A percentile compares a stretch with the other conserved stretches of the same genome.
These are phyloP conservation scores for Philaethria dido DNA, from an alignment of 2,888 invertebrate genomes.

Conservation along the genomic window DNA sequence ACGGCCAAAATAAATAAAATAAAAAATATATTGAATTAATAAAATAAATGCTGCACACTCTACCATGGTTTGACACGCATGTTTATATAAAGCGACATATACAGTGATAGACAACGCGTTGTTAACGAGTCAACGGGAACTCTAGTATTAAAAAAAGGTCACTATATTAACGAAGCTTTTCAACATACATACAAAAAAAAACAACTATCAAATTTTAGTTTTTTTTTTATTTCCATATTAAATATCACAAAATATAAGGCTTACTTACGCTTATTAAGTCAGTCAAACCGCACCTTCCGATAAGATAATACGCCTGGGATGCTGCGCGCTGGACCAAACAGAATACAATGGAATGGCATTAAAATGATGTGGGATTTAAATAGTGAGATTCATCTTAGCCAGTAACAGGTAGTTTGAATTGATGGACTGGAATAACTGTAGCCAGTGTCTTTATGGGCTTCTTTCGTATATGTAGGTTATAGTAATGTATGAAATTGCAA, in stretches of 20 bases:
- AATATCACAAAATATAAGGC: conserved; percentile 9
- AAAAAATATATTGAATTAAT: no score
- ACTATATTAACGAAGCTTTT: no score
- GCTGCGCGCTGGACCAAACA: conserved; percentile 11
- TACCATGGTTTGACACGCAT: no score
- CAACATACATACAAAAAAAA: no score
- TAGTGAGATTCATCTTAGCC: neutral
- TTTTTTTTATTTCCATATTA: neutral
- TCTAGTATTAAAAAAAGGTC: no score
- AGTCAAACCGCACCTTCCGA: conserved; percentile 45
- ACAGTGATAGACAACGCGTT: no score
- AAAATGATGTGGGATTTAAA: conserved; percentile 5
- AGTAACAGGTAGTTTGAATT: neutral
- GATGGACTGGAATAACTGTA: neutral
- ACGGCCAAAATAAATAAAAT: no score
- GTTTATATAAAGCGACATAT: no score
- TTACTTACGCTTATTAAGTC: conserved; percentile 3
- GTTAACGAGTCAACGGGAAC: no score
- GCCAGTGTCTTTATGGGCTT: neutral
- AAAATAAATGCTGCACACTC: no score
- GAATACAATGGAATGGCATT: conserved; percentile 8
- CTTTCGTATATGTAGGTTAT: no score
- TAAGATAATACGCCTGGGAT: conserved; percentile 37
- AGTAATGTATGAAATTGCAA: no score
- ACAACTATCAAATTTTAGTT: neutral